Conservation (phyloP, 2,113 vertebrate species). For the Dromaius novaehollandiae region DNA sequence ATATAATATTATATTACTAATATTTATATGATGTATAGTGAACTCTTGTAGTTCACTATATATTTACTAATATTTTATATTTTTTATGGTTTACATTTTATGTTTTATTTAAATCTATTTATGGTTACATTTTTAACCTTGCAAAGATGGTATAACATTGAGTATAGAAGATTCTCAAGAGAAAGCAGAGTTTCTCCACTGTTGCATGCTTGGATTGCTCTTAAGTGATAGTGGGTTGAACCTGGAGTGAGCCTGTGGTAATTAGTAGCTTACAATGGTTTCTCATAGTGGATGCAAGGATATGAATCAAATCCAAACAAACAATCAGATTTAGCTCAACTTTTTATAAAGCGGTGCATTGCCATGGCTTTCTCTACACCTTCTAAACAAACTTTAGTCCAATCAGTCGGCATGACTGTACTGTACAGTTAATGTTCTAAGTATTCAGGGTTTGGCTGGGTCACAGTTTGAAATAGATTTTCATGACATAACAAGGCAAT, state of each 20-base stretch:
- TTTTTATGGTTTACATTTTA: no score
- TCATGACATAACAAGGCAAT: neutral
- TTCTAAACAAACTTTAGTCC: neutral
- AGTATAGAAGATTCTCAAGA: neutral
- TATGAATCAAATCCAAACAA: neutral
- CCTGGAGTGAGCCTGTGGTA: neutral
- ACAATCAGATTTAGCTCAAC: neutral
- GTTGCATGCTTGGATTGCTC: neutral
- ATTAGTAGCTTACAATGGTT: neutral
- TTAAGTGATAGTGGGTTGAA: neutral
- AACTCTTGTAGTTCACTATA: no score
- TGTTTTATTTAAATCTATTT: neutral
- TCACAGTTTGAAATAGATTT: neutral
- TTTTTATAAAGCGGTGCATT: neutral
- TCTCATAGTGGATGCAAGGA: neutral
- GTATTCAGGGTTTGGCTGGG: neutral
- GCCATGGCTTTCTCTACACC: neutral
- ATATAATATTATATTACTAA: no score
- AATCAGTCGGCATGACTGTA: neutral
- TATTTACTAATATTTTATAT: no score
- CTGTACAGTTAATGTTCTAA: neutral
- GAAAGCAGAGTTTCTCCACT: neutral
- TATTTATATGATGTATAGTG: no score
- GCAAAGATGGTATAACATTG: neutral
- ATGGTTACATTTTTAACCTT: neutral